Base-by-base conservation (phyloP, 2,888 invertebrate genomes). In the Thymelicus lineola region DNA sequence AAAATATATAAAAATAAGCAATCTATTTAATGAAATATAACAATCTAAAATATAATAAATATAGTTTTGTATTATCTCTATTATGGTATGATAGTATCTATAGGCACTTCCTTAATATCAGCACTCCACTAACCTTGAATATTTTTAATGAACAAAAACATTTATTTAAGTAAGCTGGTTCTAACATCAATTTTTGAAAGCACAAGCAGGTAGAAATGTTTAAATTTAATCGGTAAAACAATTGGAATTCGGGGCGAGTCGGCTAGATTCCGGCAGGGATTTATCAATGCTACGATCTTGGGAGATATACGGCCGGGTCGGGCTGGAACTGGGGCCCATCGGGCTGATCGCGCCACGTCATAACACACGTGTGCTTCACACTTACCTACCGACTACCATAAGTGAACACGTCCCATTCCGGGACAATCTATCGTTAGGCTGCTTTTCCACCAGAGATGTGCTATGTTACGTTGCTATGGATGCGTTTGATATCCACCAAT, bases 281-380 rank as follows among this genome's bases (percentile, higher is more conserved):
- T 83, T 89, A 89, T 90, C 90, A 84, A 82, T 78, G 85, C 82
- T 85, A 85, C 84, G 83, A 90, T 90, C 90, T 88, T 83, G 75
- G 77, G 84, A 88, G 83, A 85, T 86, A 85, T 83, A 84, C 83
- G 82, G 80, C 81, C 80, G 82, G 79, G 80, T 82, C 80, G 82
- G 79, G 79, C 81, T 84, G 79, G 81, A 85, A 88, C 86, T 86
- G 87, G 89, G 86, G 86, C 87, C 87, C 87, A 88, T 89, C 88
- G 86, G 90, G 86, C 87, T 28, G 89, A 89, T 86, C 87, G 82
- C 88, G 85, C 28, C 28, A 28, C 28, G 28, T 28, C 28, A 80
- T 85, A 86, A 87, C 90, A 86, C 91, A 92, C 91, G 91, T 92
- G 91, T 90, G 88, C 85, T 80, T 82, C 81, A 86, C 85, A 87